Evolutionary conservation across 2,797 vertebrate genomes (phyloP).

Genomic region (Myotis planiceps): DNA sequence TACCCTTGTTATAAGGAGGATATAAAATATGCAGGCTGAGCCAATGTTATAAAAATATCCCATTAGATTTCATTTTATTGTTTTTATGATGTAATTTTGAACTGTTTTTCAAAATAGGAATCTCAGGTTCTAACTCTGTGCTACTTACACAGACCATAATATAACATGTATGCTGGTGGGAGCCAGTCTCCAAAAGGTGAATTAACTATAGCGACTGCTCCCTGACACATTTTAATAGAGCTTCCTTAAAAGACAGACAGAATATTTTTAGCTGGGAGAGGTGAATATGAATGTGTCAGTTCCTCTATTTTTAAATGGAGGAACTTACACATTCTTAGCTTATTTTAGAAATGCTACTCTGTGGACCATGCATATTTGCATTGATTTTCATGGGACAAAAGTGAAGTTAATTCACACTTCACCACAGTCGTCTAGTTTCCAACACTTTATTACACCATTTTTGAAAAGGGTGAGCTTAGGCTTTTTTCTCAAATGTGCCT

Average conservation of each 20-base stretch:
- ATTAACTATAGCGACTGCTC: background rate
- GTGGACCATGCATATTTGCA: background rate
- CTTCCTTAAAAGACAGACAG: background rate
- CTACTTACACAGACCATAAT: background rate
- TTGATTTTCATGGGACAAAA: constrained; percentile 27
- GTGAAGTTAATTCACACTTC: constrained; percentile 16
- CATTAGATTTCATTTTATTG: background rate
- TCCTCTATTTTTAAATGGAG: background rate
- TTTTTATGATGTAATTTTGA: constrained; percentile 37
- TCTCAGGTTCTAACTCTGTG: background rate
- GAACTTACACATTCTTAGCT: background rate
- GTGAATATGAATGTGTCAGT: background rate
- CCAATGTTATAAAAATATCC: background rate
- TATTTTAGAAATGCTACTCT: constrained; percentile 8
- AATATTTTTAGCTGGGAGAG: constrained; percentile 17
- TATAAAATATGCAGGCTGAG: background rate
- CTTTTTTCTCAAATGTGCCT: background rate
- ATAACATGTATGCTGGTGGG: background rate
- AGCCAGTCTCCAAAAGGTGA: background rate
- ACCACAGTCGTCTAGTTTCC: background rate
- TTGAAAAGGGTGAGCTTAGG: background rate
- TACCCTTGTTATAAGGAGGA: background rate
- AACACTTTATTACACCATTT: background rate
- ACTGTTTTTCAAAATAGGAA: background rate
- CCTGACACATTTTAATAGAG: constrained; percentile 10